Conservation (phyloP, 2,113 vertebrate species). For the Terrapene triunguis region DNA sequence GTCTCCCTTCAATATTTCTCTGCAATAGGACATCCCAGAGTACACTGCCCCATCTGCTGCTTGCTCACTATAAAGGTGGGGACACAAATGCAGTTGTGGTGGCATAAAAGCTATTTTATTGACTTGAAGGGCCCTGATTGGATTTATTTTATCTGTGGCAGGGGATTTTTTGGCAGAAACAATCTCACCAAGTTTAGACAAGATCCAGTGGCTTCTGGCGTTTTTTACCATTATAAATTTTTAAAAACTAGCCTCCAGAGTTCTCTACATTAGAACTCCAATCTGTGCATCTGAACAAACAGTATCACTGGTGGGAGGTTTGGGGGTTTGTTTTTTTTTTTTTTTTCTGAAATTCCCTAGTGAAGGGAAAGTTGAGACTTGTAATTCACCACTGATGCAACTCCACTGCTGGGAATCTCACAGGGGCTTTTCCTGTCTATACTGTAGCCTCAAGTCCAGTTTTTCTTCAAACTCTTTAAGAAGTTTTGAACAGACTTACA, state of each 20-base stretch:
- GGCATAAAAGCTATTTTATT: background rate
- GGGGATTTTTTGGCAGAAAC: background rate
- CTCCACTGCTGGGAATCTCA: background rate
- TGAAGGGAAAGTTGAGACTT: background rate
- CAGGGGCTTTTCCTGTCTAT: too few relatives aligned
- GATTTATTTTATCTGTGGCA: background rate
- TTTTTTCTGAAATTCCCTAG: background rate
- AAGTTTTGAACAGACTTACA: too few relatives aligned
- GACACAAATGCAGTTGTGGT: background rate
- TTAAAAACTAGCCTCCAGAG: background rate
- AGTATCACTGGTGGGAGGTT: background rate
- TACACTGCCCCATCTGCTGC: background rate
- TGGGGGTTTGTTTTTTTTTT: too few relatives aligned
- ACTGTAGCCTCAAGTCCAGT: too few relatives aligned
- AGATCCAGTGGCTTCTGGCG: background rate
- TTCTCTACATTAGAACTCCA: background rate
- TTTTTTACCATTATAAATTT: background rate
- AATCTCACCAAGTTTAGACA: background rate
- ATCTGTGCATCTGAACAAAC: too few relatives aligned
- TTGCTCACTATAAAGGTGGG: background rate
- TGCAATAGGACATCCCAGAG: rapidly evolving
- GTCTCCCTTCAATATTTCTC: background rate
- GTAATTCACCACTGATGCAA: background rate
- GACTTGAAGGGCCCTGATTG: background rate
- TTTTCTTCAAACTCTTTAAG: too few relatives aligned